These are phyloP conservation scores for Tetragonula clypearis DNA, from an alignment of 1,140 invertebrate species.

Conservation along the genomic window DNA sequence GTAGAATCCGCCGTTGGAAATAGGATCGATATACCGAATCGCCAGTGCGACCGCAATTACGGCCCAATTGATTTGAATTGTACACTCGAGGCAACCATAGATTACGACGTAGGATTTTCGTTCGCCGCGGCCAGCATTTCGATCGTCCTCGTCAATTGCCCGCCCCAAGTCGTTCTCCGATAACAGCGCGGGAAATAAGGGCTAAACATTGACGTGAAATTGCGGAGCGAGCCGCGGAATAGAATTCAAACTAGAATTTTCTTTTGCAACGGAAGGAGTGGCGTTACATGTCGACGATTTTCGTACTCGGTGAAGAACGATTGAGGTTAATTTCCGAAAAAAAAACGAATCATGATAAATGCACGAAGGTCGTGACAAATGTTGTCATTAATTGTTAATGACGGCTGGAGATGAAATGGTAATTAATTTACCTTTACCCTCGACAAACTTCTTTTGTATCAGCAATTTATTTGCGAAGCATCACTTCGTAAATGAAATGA, in stretches of 20 bases:
- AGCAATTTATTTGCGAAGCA: too few relatives aligned
- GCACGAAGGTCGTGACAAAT: neutral
- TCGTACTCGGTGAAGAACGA: neutral
- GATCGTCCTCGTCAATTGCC: slow-evolving; percentile 9
- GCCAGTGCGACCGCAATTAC: slow-evolving; percentile 44
- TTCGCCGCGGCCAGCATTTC: neutral
- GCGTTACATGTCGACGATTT: neutral
- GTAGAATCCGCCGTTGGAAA: slow-evolving; percentile 26
- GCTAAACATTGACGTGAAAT: slow-evolving; percentile 19
- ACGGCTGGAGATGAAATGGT: neutral
- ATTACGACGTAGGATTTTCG: neutral
- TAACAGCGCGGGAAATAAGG: neutral
- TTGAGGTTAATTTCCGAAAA: neutral
- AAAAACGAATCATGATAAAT: too few relatives aligned
- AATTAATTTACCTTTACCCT: too few relatives aligned
- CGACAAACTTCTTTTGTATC: too few relatives aligned
- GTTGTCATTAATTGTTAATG: neutral
- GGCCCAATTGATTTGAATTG: slow-evolving; percentile 55
- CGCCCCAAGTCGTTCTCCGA: neutral
- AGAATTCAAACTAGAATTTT: neutral
- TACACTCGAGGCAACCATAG: slow-evolving; percentile 13
- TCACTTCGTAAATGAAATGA: too few relatives aligned
- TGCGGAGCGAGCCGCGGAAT: neutral
- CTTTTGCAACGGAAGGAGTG: neutral
- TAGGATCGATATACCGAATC: neutral